phyloP scores from a whole-genome alignment of 2,888 invertebrate genomes.

The Cheilosia vernalis region DNA sequence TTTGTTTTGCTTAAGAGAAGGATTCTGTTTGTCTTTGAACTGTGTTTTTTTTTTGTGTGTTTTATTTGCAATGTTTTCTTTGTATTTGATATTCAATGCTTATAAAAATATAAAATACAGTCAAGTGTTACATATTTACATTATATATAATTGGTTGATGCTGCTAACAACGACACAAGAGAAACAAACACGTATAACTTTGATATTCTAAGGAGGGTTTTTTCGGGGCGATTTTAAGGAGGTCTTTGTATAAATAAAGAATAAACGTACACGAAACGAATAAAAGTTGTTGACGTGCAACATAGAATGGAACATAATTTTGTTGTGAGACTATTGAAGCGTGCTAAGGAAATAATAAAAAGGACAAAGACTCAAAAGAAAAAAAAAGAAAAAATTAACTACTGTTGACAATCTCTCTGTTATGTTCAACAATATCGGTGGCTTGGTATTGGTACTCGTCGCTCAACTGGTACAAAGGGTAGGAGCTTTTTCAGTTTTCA shows the following conservation, averaged over 20 bases:
- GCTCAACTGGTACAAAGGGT: too few species aligned
- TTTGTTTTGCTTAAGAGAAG: conserved; percentile 26
- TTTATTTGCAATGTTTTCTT: conserved; percentile 36
- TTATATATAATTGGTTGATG: conserved; percentile 37
- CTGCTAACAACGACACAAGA: not conserved
- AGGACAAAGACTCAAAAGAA: too few species aligned
- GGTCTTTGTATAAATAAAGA: not conserved
- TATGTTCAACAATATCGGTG: too few species aligned
- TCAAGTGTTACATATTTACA: conserved; percentile 62
- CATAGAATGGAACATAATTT: too few species aligned
- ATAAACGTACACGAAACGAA: not conserved
- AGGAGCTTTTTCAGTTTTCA: too few species aligned
- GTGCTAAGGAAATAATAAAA: too few species aligned
- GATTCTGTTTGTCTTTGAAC: conserved; percentile 39
- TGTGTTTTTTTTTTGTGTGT: conserved; percentile 17
- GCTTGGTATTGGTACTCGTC: too few species aligned
- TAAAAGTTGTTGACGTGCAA: not conserved
- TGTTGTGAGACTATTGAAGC: too few species aligned
- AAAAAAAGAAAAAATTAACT: too few species aligned
- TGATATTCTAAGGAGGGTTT: not conserved
- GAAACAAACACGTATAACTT: not conserved
- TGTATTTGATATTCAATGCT: conserved; percentile 55
- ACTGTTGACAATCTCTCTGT: too few species aligned
- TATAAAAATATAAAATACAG: conserved; percentile 73
- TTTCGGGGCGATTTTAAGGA: not conserved